Evolutionary conservation across 2,797 vertebrate species (phyloP), one percentile per base, ranked within the genome.

Genomic region (Poecilia picta): DNA sequence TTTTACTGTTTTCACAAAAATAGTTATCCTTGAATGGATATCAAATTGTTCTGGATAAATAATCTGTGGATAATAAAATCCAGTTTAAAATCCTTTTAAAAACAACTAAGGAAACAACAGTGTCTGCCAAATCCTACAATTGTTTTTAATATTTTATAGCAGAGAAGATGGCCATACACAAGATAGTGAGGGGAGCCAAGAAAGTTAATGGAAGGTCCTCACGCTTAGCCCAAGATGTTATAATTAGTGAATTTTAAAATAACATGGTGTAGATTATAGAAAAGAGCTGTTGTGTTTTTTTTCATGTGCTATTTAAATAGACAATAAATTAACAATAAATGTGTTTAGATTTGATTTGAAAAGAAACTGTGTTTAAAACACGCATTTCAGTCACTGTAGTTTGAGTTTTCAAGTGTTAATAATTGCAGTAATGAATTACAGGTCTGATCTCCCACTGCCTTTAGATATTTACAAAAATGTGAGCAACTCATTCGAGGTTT

Each of bases 401-500:
- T 39, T 36, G 18, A 73, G 23, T 20, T 15, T 16, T 41, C 39
- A 11, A 8, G 1, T 41, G 33, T 41, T 55, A n/a, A 2, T 41
- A n/a, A 11, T 75, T 18, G n/a, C n/a, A 41, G 33, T 41, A 36
- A 41, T 41, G 36, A 62, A 20, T 13, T n/a, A 62, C 23, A 79
- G 55, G 8, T 23, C 12, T 79, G 74, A 77, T 53, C 72, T 49
- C 46, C 70, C 2, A 45, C 33, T 75, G 2, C 25, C 25, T 49
- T 78, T 76, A 31, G 57, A 66, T 31, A 66, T 75, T 83, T 72
- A 13, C n/a, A 18, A 45, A 49, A 83, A 47, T 8, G 57, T 75
- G 49, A 64, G 57, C 11, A 51, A 59, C 81, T 86, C 47, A 13
- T 53, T 76, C 73, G 15, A 33, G 62, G 45, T 82, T 78, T 84